These are phyloP conservation scores for Hanleya hanleyi DNA, from an alignment of 2,888 invertebrate genomes.

Conservation along the genomic window DNA sequence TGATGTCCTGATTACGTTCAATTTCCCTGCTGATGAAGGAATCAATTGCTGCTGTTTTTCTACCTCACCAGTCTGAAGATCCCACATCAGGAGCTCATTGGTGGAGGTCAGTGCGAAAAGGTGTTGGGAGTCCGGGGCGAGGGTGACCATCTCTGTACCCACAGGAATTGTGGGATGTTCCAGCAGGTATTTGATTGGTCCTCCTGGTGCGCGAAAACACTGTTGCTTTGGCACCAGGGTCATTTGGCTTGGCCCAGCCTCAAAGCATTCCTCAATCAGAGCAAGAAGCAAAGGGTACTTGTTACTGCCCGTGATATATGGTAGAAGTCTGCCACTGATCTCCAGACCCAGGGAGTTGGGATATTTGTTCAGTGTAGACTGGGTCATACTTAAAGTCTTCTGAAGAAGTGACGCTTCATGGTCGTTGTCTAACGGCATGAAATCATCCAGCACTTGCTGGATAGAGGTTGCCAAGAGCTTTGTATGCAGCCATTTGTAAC, in stretches of 20 bases:
- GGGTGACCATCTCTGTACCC: constrained; percentile 29
- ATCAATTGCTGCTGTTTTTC: constrained; percentile 34
- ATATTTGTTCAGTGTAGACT: constrained; percentile 90
- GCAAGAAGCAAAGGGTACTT: background rate
- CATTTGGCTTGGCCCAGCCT: constrained; percentile 84
- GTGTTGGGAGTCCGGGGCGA: constrained; percentile 43
- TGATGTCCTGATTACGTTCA: constrained; percentile 45
- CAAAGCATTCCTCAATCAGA: constrained; percentile 89
- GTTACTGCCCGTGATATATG: constrained; percentile 87
- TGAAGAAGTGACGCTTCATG: constrained; percentile 94
- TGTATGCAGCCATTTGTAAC: constrained; percentile 96
- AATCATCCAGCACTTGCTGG: constrained; percentile 95
- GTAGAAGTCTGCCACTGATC: constrained; percentile 91
- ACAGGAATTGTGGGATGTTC: constrained; percentile 75
- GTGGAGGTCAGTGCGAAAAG: constrained; percentile 40
- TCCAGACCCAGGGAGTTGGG: constrained; percentile 96
- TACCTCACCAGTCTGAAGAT: constrained; percentile 47
- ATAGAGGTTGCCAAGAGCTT: constrained; percentile 94
- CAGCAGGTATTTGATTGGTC: constrained; percentile 41
- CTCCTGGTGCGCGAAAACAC: constrained; percentile 44
- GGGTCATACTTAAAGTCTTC: constrained; percentile 92
- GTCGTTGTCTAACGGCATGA: constrained; percentile 71
- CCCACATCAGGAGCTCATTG: constrained; percentile 50
- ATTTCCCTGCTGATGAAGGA: constrained; percentile 28
- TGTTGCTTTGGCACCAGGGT: constrained; percentile 44